These are phyloP conservation scores for Perccottus glenii DNA, from an alignment of 2,113 vertebrate genomes.

Conservation along the genomic window DNA sequence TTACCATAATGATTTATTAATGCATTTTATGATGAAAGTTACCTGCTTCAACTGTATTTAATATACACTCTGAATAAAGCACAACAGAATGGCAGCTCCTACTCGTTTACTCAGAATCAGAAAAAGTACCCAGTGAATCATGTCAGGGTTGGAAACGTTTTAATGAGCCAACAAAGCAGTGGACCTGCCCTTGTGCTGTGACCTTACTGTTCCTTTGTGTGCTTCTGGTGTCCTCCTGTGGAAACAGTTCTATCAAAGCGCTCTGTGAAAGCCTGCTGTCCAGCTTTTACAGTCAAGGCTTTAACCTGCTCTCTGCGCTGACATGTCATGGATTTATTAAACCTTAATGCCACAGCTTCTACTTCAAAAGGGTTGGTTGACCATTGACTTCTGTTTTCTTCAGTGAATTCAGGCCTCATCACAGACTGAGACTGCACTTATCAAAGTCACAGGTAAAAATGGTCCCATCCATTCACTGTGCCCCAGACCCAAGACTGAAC, in stretches of 20 bases:
- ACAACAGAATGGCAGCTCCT: background rate
- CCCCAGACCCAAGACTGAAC: no score
- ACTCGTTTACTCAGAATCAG: background rate
- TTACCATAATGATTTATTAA: no score
- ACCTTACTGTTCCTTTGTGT: conserved; percentile 7
- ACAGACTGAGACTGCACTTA: no score
- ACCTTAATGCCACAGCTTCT: background rate
- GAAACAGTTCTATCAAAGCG: background rate
- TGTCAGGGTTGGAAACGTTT: background rate
- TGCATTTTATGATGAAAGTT: no score
- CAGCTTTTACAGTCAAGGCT: background rate
- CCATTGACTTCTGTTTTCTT: background rate
- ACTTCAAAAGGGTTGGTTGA: background rate
- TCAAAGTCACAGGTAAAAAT: no score
- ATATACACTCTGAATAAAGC: background rate
- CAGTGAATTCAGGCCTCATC: no score
- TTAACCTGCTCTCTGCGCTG: conserved; percentile 1
- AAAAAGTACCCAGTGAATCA: conserved; percentile 2
- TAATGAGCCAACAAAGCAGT: conserved; percentile 4
- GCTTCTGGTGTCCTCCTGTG: background rate
- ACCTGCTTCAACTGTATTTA: background rate
- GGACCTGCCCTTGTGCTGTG: background rate
- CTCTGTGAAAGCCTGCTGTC: background rate
- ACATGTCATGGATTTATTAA: background rate
- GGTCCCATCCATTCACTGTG: no score